Evolutionary conservation across 2,113 vertebrate species (phyloP), one percentile per base, ranked within the genome.

Genomic region (Columba livia): DNA sequence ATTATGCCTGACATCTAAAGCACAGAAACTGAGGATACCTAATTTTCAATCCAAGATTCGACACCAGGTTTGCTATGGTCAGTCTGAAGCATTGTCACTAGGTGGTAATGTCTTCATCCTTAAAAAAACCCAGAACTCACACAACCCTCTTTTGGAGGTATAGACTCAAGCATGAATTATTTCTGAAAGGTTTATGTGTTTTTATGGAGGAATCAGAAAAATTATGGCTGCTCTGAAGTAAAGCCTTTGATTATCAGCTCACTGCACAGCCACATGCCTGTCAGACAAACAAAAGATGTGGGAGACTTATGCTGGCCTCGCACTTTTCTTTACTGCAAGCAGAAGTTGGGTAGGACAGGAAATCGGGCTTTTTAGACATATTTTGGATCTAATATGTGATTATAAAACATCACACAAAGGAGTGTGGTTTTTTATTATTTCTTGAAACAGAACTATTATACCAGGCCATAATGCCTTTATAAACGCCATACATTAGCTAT

Each of bases 171-270:
- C 8, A 10, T 72, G 11, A 79, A 70, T 80, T 79, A 65, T 86
- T 91, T 88, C 67, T 92, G 19, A 38, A 40, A 83, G 47, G 18
- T 69, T 93, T 82, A 32, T 48, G 51, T 21, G 6, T 36, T 85
- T 95, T 86, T 78, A 54, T 77, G 28, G 42, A 73, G 40, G 15
- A 17, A 86, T 47, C 47, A 90, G 50, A 83, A 93, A 80, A 92
- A 85, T 38, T 50, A 66, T 51, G 56, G 64, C 38, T 89, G 72
- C 72, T 92, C 25, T 48, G 31, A 77, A 65, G 50, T 54, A 65
- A 89, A 83, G 50, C 58, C n/a, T 82, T 85, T 85, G 90, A 86
- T 96, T 90, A 88, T 71, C 82, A 90, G 28, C 79, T 94, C 64
- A 26, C 42, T 72, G 56, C 79, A 42, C 51, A 86, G 85, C 67